These are phyloP conservation scores for Ethmia dodecea DNA, from an alignment of 2,888 invertebrate species.

Conservation along the genomic window DNA sequence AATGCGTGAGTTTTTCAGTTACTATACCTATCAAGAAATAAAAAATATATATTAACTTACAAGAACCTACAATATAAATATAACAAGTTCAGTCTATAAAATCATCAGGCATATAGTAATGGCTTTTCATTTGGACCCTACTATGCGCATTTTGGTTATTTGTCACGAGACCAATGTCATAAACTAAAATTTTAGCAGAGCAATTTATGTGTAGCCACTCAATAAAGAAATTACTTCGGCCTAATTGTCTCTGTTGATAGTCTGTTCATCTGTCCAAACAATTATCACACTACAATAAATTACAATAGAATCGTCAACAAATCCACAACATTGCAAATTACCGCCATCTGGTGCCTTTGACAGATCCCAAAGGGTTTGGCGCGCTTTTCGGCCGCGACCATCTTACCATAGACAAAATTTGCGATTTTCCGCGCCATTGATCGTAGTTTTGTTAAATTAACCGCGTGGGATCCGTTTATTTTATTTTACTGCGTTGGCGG, in stretches of 20 bases:
- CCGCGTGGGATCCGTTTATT: slow-evolving; percentile 47
- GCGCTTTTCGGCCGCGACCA: slow-evolving; percentile 38
- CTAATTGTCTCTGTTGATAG: background rate
- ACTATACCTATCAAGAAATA: no score
- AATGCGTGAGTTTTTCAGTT: no score
- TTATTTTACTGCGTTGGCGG: slow-evolving; percentile 22
- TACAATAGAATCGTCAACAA: slow-evolving; percentile 63
- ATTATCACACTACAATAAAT: slow-evolving; percentile 66
- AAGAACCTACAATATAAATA: no score
- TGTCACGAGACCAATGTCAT: no score
- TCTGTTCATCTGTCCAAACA: slow-evolving; percentile 41
- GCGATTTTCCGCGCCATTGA: slow-evolving; percentile 71
- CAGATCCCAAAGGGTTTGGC: slow-evolving; percentile 72
- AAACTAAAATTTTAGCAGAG: no score
- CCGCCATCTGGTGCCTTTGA: slow-evolving; percentile 61
- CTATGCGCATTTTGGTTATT: no score
- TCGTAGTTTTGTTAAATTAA: slow-evolving; percentile 59
- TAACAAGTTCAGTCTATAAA: no score
- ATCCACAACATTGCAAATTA: slow-evolving; percentile 57
- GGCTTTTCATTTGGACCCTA: no score
- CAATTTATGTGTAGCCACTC: no score
- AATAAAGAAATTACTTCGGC: no score
- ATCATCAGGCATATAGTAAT: no score
- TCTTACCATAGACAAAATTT: slow-evolving; percentile 65
- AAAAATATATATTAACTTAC: no score